Conservation (phyloP, 2,113 vertebrate species). For the Phocoena sinus region DNA sequence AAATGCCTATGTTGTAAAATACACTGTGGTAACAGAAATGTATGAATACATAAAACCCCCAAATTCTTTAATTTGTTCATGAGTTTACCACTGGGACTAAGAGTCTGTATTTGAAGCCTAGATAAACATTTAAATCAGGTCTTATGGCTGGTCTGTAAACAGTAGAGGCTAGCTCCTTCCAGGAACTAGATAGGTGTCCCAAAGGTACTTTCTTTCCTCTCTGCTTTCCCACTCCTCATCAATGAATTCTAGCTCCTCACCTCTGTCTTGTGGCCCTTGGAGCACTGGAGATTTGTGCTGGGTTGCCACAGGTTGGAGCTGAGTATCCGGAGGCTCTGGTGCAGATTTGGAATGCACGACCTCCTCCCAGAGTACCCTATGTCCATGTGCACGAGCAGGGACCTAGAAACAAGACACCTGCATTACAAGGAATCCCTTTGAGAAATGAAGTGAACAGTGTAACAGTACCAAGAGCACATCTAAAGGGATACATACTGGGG, state of each 20-base stretch:
- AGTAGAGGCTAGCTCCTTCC: background rate
- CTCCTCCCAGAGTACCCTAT: constrained; percentile 57
- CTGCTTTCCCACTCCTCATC: background rate
- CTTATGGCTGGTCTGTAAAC: background rate
- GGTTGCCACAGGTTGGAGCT: background rate
- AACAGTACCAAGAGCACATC: background rate
- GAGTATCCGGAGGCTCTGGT: background rate
- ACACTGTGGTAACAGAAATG: background rate
- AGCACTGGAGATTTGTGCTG: background rate
- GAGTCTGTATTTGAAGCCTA: background rate
- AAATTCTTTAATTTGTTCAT: background rate
- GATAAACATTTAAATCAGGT: background rate
- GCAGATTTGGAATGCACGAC: background rate
- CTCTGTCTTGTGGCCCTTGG: background rate
- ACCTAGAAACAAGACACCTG: constrained; percentile 42
- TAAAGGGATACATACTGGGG: background rate
- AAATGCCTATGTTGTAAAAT: background rate
- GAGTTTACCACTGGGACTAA: background rate
- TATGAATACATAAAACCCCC: background rate
- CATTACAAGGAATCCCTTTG: background rate
- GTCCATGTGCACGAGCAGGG: constrained; percentile 36
- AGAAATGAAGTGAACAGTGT: background rate
- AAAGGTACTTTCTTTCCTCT: background rate
- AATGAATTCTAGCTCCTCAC: constrained; percentile 41
- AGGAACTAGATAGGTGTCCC: background rate